Base-by-base conservation (phyloP, 2,113 vertebrate species). In the Nansenia antarctica region DNA sequence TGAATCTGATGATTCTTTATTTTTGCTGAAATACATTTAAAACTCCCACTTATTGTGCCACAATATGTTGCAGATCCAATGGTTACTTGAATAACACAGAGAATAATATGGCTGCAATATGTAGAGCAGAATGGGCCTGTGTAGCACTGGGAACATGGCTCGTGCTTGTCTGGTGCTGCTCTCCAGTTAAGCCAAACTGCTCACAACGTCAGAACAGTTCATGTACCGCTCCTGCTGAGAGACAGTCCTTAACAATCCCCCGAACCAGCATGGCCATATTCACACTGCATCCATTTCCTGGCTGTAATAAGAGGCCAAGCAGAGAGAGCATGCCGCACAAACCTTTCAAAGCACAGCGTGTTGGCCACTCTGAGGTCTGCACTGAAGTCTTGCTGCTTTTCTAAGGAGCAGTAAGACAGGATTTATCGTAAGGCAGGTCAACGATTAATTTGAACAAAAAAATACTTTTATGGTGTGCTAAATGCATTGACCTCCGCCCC, bases 291-390 rank as follows among this genome's bases (percentile, higher is more conserved):
- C 29, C 7, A 4, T 62, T 64, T 60, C 61, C 32, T 52, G 71
- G 47, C 35, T 57, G 72, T 63, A 71, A 82, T 83, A 68, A 79
- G 80, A 82, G 80, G 65, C 67, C 67, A 65, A 69, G 7, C 67
- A 66, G 77, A 77, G 59, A 72, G 66, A 72, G 66, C 66, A 35
- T 55, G 57, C 18, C 3, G 9, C 67, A 31, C 72, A 74, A n/a
- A 72, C 45, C 47, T 81, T 69, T 73, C 30, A 59, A 62, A 81
- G 72, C 74, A 31, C 62, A 62, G 71, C 65, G 31, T 58, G 55
- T 0, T 6, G 29, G 29, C 55, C 9, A 18, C 55, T 30, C 27
- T 9, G 55, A 30, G 26, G n/a, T n/a, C n/a, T 18, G 29, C 5
- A 18, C 14, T 18, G 12, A 31, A 7, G 39, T 1, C 15, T 42